Percentiles rank a stretch among this genome's conserved stretches.
These are phyloP conservation scores for Lophura nycthemera DNA, from an alignment of 2,113 vertebrate genomes.

Conservation along the genomic window DNA sequence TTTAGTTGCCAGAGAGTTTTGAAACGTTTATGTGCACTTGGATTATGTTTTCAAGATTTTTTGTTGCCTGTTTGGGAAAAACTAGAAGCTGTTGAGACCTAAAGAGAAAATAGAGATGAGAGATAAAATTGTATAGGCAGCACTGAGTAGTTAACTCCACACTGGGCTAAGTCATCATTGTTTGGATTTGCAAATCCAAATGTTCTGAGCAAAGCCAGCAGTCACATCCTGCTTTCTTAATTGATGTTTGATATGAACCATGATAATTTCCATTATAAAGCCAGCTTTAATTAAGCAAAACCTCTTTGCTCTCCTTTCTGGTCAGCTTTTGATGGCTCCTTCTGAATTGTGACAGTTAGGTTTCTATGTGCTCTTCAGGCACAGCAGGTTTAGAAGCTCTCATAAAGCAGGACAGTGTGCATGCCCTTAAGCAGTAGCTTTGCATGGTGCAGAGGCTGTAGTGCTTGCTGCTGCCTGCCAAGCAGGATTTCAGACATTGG, in stretches of 20 bases:
- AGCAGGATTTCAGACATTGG: background rate
- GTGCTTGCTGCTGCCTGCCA: background rate
- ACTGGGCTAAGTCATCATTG: slow-evolving; percentile 5
- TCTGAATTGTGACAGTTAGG: background rate
- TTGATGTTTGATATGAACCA: slow-evolving; percentile 48
- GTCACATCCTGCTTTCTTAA: slow-evolving; percentile 55
- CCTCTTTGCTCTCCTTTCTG: background rate
- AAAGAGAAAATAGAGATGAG: background rate
- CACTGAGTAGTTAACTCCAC: background rate
- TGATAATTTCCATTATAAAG: slow-evolving; percentile 42
- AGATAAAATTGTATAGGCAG: slow-evolving; percentile 23
- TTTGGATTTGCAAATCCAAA: slow-evolving; percentile 38
- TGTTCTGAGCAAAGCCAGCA: slow-evolving; percentile 39
- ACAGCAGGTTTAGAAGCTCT: background rate
- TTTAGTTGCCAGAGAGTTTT: background rate
- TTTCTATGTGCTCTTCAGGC: background rate
- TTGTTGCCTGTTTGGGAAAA: background rate
- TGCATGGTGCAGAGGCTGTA: background rate
- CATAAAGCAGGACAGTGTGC: background rate
- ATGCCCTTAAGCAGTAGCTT: background rate
- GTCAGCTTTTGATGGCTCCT: background rate
- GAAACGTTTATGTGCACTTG: background rate
- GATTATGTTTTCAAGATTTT: background rate
- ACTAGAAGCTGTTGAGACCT: background rate
- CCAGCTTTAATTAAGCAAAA: slow-evolving; percentile 61